Conservation (phyloP, 2,797 vertebrate genomes). For the Syngnathus rostellatus region DNA sequence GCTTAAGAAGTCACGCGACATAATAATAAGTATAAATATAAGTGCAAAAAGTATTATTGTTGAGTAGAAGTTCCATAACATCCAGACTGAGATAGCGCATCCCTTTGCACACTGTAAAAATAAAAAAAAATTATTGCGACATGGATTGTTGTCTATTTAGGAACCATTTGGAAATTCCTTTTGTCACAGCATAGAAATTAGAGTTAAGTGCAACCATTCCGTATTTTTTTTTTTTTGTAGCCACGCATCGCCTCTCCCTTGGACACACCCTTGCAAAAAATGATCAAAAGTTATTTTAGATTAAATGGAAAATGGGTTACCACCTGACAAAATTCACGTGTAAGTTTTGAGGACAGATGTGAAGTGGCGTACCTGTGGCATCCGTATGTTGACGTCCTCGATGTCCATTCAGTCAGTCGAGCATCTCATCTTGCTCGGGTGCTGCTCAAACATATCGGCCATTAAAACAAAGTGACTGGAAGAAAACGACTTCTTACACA, state of each 20-base stretch:
- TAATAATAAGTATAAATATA: too few species aligned
- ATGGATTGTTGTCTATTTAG: too few species aligned
- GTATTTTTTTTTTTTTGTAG: neutral
- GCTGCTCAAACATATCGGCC: neutral
- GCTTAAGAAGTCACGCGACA: too few species aligned
- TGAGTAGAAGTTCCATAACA: too few species aligned
- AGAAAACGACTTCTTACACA: neutral
- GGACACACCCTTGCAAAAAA: neutral
- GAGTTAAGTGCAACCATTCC: neutral
- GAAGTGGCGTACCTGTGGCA: constrained; percentile 56
- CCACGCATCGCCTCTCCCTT: neutral
- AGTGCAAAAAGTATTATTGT: too few species aligned
- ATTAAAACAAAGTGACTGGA: neutral
- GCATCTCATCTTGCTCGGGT: constrained; percentile 33
- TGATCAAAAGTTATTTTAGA: neutral
- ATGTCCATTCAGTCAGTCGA: constrained; percentile 16
- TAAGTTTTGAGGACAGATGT: neutral
- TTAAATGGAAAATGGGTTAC: neutral
- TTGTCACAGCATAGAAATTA: neutral
- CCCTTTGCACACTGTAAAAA: too few species aligned
- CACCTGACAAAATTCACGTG: neutral
- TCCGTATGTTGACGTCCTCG: constrained; percentile 25
- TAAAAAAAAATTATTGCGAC: too few species aligned
- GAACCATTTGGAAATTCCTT: neutral
- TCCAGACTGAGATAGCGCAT: too few species aligned